Base-by-base conservation (phyloP, 2,888 invertebrate species). In the Zonitis immaculata region DNA sequence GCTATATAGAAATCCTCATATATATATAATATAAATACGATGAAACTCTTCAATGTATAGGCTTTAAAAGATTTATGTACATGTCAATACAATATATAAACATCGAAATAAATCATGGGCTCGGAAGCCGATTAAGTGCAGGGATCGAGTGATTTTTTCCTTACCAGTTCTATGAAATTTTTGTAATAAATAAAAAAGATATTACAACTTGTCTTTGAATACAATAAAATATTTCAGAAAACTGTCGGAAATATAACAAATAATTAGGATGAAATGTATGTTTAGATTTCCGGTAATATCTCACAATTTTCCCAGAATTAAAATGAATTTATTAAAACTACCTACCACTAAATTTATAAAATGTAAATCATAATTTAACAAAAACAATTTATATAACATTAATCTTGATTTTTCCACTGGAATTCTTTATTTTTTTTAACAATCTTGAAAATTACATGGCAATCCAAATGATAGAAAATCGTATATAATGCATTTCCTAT, bases 101-200 rank as follows among this genome's bases (percentile, higher is more conserved):
- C 66, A 65, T 65, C 62, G 61, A 60, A 58, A 67, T 66, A 66
- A 66, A 67, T 67, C 63, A 66, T 61, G 49, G 60, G 55, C 63
- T 63, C 61, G 62, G 61, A 62, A 64, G 63, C 59, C 61, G 64
- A 64, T 66, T 63, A 64, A 56, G 39, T 35, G 18, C 9, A 49
- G 28, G 12, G 44, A 54, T 42, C 43, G 46, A 44, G 47, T 35
- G 35, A 35, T 35, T 35, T 35, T 46, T 53, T 52, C 48, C 39
- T 27, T 27, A 6, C 27, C 44, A 28, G 27, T 44, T 44, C 9
- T 14, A 6, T 7, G 16, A 43, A 44, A 44, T 44, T 26, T 26
- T n/a, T n/a, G n/a, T n/a, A n/a, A n/a, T n/a, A n/a, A n/a, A n/a
- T n/a, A n/a, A n/a, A 26, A 12, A 44, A 44, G 27, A 44, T 44